phyloP scores from a whole-genome alignment of 1,140 invertebrate species.

The Tribolium castaneum region DNA sequence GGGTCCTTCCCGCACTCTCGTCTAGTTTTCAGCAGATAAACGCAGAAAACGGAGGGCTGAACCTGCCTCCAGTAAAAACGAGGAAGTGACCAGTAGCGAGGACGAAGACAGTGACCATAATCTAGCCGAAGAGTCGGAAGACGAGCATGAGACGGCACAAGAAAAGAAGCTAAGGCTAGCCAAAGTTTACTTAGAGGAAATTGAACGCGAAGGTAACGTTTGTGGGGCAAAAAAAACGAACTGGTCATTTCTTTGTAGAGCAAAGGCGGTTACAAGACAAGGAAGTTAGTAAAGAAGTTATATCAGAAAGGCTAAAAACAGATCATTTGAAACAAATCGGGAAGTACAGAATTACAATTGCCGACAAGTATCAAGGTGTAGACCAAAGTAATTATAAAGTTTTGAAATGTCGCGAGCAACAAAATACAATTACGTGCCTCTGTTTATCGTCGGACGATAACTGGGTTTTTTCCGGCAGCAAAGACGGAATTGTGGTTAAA shows the following conservation, averaged over 20 bases:
- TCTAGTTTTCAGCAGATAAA: constrained; percentile 25
- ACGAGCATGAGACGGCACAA: constrained; percentile 85
- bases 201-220: constrained; percentile 77
- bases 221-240: background rate
- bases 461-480: constrained; percentile 85
- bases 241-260: constrained; percentile 46
- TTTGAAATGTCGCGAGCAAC: constrained; percentile 80
- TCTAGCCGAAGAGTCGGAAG: constrained; percentile 68
- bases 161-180: constrained; percentile 90
- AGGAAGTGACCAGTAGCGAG: constrained; percentile 63
- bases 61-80: constrained; percentile 58
- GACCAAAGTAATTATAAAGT: constrained; percentile 65
- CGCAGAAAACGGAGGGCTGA: constrained; percentile 53
- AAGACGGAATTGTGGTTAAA: constrained; percentile 90
- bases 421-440: constrained; percentile 83
- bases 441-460: constrained; percentile 81
- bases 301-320: constrained; percentile 80
- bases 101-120: constrained; percentile 60
- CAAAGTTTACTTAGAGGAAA: constrained; percentile 88
- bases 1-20: constrained; percentile 58
- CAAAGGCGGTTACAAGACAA: constrained; percentile 58
- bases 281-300: constrained; percentile 75
- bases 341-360: constrained; percentile 78
- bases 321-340: constrained; percentile 90
- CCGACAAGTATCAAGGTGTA: constrained; percentile 72